Evolutionary conservation across 2,113 vertebrate species (phyloP).

Genomic region (Lepus timidus): DNA sequence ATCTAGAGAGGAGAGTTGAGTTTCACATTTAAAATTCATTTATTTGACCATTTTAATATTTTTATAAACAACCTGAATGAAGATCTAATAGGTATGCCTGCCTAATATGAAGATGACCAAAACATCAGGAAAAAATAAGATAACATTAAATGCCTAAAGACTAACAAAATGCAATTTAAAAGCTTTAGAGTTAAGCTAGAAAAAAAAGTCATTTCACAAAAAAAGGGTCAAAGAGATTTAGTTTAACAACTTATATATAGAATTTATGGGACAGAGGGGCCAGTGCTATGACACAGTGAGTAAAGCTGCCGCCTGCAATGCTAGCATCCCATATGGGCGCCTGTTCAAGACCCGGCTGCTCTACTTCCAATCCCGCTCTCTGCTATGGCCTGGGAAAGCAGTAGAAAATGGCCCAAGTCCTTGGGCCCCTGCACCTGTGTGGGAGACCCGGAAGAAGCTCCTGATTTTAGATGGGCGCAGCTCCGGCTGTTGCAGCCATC

Average conservation of each 20-base stretch:
- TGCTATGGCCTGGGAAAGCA: too few relatives aligned
- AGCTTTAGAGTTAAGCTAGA: not conserved
- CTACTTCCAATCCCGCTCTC: too few relatives aligned
- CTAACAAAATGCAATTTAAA: constrained; percentile 42
- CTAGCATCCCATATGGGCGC: too few relatives aligned
- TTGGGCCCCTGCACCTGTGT: too few relatives aligned
- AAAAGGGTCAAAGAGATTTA: not conserved
- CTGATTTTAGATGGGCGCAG: too few relatives aligned
- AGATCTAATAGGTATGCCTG: not conserved
- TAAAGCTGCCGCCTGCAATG: too few relatives aligned
- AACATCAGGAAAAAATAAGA: not conserved
- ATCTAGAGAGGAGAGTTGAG: not conserved
- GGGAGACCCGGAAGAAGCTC: too few relatives aligned
- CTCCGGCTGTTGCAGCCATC: too few relatives aligned
- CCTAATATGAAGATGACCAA: constrained; percentile 45
- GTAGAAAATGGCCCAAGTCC: too few relatives aligned
- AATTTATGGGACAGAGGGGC: not conserved
- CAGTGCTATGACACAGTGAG: too few relatives aligned
- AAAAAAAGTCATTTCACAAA: constrained; percentile 57
- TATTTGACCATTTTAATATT: constrained; percentile 37
- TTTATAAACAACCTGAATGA: constrained; percentile 32
- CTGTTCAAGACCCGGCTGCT: too few relatives aligned
- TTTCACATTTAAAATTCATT: not conserved
- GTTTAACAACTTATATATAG: constrained; percentile 43
- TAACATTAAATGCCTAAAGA: constrained; percentile 37